Percentiles rank a stretch among this genome's conserved stretches.
phyloP scores from a whole-genome alignment of 2,113 vertebrate genomes.

The Tetrao urogallus region DNA sequence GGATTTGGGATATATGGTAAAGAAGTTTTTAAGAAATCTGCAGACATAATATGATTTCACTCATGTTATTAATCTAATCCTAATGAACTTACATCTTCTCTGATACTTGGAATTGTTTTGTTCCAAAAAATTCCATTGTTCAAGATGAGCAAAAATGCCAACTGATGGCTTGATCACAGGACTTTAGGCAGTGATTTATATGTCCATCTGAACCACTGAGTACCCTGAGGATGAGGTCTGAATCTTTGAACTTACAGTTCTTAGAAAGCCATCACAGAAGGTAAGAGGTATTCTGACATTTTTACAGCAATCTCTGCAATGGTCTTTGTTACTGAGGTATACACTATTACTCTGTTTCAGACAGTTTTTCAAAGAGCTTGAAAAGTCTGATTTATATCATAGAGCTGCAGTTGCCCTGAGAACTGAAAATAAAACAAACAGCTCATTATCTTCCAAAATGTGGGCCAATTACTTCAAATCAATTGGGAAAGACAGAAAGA shows the following conservation, averaged over 20 bases:
- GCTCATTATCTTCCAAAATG: neutral
- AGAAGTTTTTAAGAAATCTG: neutral
- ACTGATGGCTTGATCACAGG: neutral
- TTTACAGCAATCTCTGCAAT: neutral
- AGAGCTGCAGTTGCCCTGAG: neutral
- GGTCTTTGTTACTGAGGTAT: neutral
- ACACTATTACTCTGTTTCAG: neutral
- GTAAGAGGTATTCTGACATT: neutral
- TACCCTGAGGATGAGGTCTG: neutral
- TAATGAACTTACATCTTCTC: neutral
- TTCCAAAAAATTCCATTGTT: neutral
- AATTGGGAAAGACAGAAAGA: neutral
- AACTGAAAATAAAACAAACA: neutral
- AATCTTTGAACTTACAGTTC: constrained; percentile 1
- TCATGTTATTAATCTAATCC: neutral
- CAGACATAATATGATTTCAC: neutral
- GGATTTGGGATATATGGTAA: neutral
- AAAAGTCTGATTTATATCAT: neutral
- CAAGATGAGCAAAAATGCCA: neutral
- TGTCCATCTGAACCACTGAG: neutral
- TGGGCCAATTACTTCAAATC: neutral
- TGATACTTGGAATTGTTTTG: neutral
- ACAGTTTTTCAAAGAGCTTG: neutral
- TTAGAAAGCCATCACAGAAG: neutral
- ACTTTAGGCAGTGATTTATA: neutral